phyloP scores from a whole-genome alignment of 2,888 invertebrate genomes.

The Thereva unica region DNA sequence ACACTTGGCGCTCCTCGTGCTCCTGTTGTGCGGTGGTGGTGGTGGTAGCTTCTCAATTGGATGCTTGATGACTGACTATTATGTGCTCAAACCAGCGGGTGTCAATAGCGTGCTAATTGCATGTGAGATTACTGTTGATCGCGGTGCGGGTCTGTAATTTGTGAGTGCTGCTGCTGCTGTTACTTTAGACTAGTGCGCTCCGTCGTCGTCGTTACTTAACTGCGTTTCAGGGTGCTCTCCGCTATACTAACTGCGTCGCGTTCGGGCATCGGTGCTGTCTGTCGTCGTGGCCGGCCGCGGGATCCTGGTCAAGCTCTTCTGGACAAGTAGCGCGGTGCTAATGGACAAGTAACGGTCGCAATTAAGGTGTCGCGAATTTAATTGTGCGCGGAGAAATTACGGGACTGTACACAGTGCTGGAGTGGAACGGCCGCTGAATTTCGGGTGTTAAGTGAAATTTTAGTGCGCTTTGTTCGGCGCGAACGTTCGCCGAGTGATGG shows the following conservation, averaged over 20 bases:
- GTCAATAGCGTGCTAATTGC: conserved; percentile 47
- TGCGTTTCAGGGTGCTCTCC: not conserved
- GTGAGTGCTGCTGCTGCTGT: conserved; percentile 1
- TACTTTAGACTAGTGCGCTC: not conserved
- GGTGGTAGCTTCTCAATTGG: conserved; percentile 23
- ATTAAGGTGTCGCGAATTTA: too few species aligned
- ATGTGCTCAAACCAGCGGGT: conserved; percentile 42
- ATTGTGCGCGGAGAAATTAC: too few species aligned
- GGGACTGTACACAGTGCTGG: too few species aligned
- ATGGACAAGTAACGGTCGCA: too few species aligned
- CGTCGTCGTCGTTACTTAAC: not conserved
- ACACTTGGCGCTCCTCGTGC: not conserved
- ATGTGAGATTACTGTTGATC: conserved; percentile 46
- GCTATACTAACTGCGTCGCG: not conserved
- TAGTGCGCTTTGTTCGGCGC: too few species aligned
- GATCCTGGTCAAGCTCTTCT: too few species aligned
- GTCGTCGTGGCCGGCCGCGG: too few species aligned
- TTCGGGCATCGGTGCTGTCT: too few species aligned
- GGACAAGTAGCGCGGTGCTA: too few species aligned
- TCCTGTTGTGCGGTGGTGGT: not conserved
- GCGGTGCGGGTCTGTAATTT: conserved; percentile 38
- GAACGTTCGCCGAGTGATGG: too few species aligned
- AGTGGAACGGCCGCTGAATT: too few species aligned
- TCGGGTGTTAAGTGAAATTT: too few species aligned
- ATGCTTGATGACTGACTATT: conserved; percentile 29